Evolutionary conservation across 2,888 invertebrate species (phyloP).

Genomic region (Pandemis corylana): DNA sequence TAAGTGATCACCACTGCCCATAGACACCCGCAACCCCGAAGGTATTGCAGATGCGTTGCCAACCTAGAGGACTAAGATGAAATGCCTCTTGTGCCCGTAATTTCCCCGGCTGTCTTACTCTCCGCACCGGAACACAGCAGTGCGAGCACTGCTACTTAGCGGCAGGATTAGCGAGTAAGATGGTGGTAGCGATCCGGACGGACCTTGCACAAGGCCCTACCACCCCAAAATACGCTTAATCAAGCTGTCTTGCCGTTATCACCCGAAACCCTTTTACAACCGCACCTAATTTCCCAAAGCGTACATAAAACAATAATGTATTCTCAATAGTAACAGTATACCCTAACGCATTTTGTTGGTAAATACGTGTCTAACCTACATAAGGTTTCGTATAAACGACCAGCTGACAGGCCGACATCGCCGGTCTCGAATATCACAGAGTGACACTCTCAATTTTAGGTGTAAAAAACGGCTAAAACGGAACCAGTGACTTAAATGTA

Average conservation of each 20-base stretch:
- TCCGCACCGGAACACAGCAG: no score
- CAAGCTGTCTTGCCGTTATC: not conserved
- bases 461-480: conserved; percentile 53
- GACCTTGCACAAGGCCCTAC: no score
- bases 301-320: conserved; percentile 29
- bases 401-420: conserved; percentile 52
- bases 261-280: conserved; percentile 9
- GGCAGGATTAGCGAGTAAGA: no score
- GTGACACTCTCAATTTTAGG: conserved; percentile 71
- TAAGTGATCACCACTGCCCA: no score
- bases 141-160: no score
- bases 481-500: not conserved
- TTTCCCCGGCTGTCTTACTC: no score
- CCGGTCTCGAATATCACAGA: conserved; percentile 62
- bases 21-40: no score
- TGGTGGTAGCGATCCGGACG: no score
- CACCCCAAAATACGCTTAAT: not conserved
- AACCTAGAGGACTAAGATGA: no score
- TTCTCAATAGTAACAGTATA: conserved; percentile 40
- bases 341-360: conserved; percentile 40
- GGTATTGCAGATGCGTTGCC: no score
- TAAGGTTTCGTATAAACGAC: conserved; percentile 62
- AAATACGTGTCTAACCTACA: conserved; percentile 49
- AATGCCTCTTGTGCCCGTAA: no score
- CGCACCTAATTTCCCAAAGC: conserved; percentile 29